Conservation (phyloP, 1,140 invertebrate species). For the Microplitis mediator region DNA sequence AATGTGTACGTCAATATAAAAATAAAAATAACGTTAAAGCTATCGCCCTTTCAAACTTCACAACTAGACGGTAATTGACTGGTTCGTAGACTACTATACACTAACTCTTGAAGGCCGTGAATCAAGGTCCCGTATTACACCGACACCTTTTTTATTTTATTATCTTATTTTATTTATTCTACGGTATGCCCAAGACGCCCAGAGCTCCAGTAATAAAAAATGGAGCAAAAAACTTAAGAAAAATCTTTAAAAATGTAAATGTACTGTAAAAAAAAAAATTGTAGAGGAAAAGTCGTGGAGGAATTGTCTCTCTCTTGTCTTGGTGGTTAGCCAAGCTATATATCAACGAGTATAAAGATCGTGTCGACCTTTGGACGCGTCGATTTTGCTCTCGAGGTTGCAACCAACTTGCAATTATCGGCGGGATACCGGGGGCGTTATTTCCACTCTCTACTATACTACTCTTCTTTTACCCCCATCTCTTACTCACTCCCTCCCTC, state of each 20-base stretch:
- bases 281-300: not conserved
- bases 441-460: not conserved
- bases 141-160: not conserved
- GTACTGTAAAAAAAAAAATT: not conserved
- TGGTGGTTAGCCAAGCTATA: not conserved
- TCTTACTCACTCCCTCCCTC: no score
- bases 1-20: no score
- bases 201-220: not conserved
- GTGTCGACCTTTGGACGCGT: slow-evolving; percentile 11
- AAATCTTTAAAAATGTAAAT: not conserved
- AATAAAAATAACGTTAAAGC: no score
- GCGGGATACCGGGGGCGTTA: slow-evolving; percentile 11
- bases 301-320: not conserved
- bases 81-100: not conserved
- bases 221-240: not conserved
- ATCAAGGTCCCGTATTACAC: slow-evolving; percentile 1
- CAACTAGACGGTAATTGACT: not conserved
- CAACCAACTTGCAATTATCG: slow-evolving; percentile 11
- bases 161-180: not conserved
- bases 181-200: not conserved
- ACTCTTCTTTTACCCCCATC: not conserved
- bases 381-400: slow-evolving; percentile 6
- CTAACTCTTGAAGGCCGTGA: not conserved
- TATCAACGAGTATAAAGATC: slow-evolving; percentile 6
- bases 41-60: not conserved